Conservation (phyloP, 2,797 vertebrate species). For the Fratercula arctica region DNA sequence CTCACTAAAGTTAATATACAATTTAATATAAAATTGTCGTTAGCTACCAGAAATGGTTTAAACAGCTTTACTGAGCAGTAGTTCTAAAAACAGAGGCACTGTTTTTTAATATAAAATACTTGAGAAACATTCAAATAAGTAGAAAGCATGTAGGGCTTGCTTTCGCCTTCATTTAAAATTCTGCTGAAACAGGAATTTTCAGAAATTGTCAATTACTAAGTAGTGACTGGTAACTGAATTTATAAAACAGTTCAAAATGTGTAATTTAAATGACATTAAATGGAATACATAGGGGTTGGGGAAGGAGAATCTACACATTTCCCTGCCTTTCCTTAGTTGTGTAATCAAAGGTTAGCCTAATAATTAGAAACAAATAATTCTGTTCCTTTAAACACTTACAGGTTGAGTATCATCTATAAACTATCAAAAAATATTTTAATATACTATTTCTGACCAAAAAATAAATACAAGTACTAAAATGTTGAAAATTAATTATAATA, state of each 20-base stretch:
- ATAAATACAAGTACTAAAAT: conserved; percentile 85
- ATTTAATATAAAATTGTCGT: conserved; percentile 89
- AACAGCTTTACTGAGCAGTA: conserved; percentile 87
- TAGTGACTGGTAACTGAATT: conserved; percentile 78
- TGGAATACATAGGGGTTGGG: conserved; percentile 71
- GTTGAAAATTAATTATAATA: conserved; percentile 83
- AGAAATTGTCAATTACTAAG: conserved; percentile 78
- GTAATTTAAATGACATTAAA: conserved; percentile 76
- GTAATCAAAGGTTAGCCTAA: conserved; percentile 79
- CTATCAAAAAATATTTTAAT: conserved; percentile 86
- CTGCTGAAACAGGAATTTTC: conserved; percentile 78
- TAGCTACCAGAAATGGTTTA: conserved; percentile 89
- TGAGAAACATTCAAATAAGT: conserved; percentile 90
- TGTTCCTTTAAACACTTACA: conserved; percentile 80
- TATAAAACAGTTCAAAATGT: conserved; percentile 79
- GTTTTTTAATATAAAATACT: conserved; percentile 86
- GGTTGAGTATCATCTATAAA: conserved; percentile 80
- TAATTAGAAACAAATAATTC: conserved; percentile 79
- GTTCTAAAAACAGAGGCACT: conserved; percentile 92
- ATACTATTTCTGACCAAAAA: conserved; percentile 84
- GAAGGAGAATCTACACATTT: conserved; percentile 78
- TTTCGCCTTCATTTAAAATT: conserved; percentile 81
- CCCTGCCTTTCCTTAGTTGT: conserved; percentile 81
- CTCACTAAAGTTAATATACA: conserved; percentile 85
- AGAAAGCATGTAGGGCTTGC: conserved; percentile 81